Conservation (phyloP, 2,113 vertebrate species). For the Leptocoma aspasia region DNA sequence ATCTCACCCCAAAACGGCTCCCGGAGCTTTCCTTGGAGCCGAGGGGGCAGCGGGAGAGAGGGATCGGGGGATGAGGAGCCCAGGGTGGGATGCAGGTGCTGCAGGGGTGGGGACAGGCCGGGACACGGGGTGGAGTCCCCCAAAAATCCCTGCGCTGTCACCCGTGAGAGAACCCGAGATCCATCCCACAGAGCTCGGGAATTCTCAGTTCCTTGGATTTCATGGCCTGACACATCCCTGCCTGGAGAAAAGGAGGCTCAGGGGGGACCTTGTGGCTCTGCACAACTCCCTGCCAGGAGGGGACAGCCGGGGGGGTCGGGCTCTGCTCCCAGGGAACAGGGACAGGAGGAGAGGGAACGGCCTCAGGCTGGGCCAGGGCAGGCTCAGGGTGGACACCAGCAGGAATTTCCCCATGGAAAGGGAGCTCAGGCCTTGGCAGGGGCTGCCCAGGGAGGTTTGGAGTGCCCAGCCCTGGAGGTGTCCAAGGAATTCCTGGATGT, state of each 20-base stretch:
- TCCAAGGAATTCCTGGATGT: fast-evolving
- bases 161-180: background rate
- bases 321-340: background rate
- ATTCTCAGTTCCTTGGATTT: background rate
- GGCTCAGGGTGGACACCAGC: background rate
- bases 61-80: background rate
- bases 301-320: background rate
- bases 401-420: background rate
- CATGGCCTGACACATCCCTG: background rate
- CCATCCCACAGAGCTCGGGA: background rate
- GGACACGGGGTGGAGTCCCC: background rate
- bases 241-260: background rate
- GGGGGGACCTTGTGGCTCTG: background rate
- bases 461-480: background rate
- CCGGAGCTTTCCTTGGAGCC: background rate
- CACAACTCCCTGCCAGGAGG: background rate
- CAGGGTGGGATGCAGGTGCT: background rate
- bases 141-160: background rate
- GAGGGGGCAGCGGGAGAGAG: background rate
- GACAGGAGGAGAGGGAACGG: background rate
- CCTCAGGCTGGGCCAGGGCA: background rate
- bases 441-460: background rate
- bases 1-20: fast-evolving
- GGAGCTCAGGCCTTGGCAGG: fast-evolving
- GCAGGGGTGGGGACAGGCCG: background rate